Evolutionary conservation across 2,113 vertebrate species (phyloP).

Genomic region (Macroglossus sobrinus): DNA sequence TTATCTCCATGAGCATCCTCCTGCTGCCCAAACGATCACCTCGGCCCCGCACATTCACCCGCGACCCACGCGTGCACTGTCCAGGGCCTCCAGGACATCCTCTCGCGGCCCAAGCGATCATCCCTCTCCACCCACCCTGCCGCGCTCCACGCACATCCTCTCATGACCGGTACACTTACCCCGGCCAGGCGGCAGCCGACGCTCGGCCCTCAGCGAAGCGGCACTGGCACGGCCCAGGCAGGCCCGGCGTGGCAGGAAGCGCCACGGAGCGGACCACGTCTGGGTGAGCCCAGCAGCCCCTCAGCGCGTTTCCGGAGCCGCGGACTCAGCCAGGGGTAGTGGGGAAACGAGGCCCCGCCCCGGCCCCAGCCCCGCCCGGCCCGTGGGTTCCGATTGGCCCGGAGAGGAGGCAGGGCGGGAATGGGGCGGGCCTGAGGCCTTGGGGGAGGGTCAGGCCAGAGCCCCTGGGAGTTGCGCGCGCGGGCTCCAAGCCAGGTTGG

Average conservation of each 20-base stretch:
- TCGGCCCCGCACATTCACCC: neutral
- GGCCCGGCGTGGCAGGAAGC: constrained; percentile 72
- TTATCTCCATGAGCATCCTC: neutral
- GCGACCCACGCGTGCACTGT: neutral
- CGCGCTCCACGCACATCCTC: neutral
- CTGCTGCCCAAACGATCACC: neutral
- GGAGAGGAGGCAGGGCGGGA: neutral
- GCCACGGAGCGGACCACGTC: neutral
- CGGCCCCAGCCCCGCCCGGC: neutral
- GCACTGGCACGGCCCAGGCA: neutral
- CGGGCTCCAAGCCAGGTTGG: neutral
- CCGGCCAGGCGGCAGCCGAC: neutral
- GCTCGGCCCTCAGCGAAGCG: neutral
- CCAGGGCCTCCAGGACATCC: neutral
- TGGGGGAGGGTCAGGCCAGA: neutral
- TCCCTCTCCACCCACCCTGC: neutral
- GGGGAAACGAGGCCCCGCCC: constrained; percentile 33
- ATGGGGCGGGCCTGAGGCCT: neutral
- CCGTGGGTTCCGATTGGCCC: neutral
- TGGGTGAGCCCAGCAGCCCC: neutral
- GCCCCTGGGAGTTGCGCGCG: rapidly evolving
- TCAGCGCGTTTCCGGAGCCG: constrained; percentile 63
- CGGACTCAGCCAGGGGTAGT: neutral
- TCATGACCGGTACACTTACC: constrained; percentile 15
- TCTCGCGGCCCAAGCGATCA: neutral